Percentiles rank a stretch among this genome's conserved stretches.
Conservation (phyloP, 2,888 invertebrate species). For the Hedychridium roseum region DNA sequence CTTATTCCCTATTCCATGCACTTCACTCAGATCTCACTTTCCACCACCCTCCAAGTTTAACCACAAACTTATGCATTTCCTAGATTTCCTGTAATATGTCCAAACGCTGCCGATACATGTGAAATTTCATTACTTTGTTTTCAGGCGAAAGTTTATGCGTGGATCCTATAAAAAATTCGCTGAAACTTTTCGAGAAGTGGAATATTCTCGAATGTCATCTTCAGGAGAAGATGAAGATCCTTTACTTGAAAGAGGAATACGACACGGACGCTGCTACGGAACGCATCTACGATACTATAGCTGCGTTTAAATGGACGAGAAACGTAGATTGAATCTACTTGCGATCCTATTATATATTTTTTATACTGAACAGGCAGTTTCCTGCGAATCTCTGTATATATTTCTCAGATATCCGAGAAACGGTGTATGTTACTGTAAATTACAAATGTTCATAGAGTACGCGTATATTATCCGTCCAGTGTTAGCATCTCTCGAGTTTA, state of each 20-base stretch:
- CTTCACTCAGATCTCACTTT: no score
- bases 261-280: slow-evolving; percentile 50
- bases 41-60: no score
- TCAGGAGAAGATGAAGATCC: slow-evolving; percentile 53
- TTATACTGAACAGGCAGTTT: slow-evolving; percentile 14
- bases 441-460: no score
- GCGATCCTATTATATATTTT: slow-evolving; percentile 5
- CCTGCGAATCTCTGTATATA: slow-evolving; percentile 26
- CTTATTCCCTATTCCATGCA: no score
- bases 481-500: no score
- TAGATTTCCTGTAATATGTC: no score
- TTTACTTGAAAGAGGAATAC: slow-evolving; percentile 53
- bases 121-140: no score
- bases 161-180: slow-evolving; percentile 85
- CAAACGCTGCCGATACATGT: no score
- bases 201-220: slow-evolving; percentile 73
- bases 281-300: slow-evolving; percentile 50
- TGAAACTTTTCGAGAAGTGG: slow-evolving; percentile 84
- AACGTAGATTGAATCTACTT: slow-evolving; percentile 41
- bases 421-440: no score
- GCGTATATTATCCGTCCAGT: no score
- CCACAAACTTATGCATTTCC: no score
- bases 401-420: no score
- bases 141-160: slow-evolving; percentile 88
- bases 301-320: slow-evolving; percentile 55